A percentile compares a stretch with the other conserved stretches of the same genome.
phyloP scores from a whole-genome alignment of 2,113 vertebrate genomes.

The Austrofundulus limnaeus region DNA sequence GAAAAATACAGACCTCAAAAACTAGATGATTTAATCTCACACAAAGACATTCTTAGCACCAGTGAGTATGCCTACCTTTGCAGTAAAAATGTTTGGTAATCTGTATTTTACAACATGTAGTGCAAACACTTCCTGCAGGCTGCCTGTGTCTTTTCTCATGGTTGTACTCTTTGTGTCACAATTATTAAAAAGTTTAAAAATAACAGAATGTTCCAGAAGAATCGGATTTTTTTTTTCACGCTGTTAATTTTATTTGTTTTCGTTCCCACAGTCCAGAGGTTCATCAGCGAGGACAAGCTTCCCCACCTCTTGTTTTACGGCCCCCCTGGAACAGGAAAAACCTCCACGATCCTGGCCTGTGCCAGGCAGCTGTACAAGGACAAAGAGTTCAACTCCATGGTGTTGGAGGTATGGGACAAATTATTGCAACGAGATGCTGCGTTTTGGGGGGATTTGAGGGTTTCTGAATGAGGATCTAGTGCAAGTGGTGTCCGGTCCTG shows the following conservation, averaged over 20 bases:
- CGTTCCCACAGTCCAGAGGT: slow-evolving; percentile 84
- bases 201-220: neutral
- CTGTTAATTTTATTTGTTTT: neutral
- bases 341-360: slow-evolving; percentile 94
- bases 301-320: slow-evolving; percentile 96
- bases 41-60: slow-evolving; percentile 91
- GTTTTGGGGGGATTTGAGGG: neutral
- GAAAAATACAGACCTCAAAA: slow-evolving; percentile 95
- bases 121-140: too few species aligned
- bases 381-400: slow-evolving; percentile 94
- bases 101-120: too few species aligned
- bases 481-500: too few species aligned
- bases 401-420: slow-evolving; percentile 86
- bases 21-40: slow-evolving; percentile 91
- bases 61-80: slow-evolving; percentile 75
- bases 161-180: neutral
- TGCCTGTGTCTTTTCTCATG: too few species aligned
- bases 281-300: slow-evolving; percentile 91
- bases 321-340: slow-evolving; percentile 95
- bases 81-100: neutral
- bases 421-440: neutral
- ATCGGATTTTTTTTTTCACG: neutral
- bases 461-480: neutral
- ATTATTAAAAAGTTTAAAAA: neutral
- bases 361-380: slow-evolving; percentile 91